phyloP scores from a whole-genome alignment of 2,888 invertebrate species.

The Brachypalpus laphriformis region DNA sequence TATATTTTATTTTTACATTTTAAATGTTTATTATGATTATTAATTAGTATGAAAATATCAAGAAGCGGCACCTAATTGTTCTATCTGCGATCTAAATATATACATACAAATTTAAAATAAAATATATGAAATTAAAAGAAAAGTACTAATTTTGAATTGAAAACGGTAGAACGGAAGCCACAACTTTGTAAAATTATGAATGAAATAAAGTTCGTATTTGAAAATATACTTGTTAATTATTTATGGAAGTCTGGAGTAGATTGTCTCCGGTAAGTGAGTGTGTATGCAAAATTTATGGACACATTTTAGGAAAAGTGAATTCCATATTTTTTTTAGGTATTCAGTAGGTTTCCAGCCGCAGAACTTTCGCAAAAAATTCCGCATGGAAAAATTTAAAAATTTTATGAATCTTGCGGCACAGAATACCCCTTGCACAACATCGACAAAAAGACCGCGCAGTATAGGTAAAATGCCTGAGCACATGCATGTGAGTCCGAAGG shows the following conservation, averaged over 20 bases:
- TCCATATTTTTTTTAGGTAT: no score
- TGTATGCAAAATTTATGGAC: no score
- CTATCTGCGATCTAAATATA: conserved; percentile 53
- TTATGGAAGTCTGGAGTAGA: neutral
- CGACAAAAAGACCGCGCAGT: no score
- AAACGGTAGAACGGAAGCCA: conserved; percentile 52
- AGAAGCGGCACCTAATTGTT: conserved; percentile 54
- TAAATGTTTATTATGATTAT: conserved; percentile 47
- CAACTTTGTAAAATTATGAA: conserved; percentile 71
- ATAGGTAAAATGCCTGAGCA: no score
- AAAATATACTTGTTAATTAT: conserved; percentile 30
- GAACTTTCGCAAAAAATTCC: no score
- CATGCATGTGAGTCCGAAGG: no score
- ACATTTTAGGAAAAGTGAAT: no score
- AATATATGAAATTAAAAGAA: conserved; percentile 33
- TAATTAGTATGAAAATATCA: conserved; percentile 29
- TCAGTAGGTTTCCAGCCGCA: no score
- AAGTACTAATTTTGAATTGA: conserved; percentile 56
- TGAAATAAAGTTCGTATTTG: conserved; percentile 73
- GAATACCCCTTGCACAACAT: no score
- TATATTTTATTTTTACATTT: conserved; percentile 33
- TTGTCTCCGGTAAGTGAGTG: no score
- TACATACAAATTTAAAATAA: conserved; percentile 54
- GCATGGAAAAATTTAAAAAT: no score
- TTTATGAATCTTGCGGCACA: no score